phyloP scores from a whole-genome alignment of 2,888 invertebrate genomes.

The Melinopterus prodromus region DNA sequence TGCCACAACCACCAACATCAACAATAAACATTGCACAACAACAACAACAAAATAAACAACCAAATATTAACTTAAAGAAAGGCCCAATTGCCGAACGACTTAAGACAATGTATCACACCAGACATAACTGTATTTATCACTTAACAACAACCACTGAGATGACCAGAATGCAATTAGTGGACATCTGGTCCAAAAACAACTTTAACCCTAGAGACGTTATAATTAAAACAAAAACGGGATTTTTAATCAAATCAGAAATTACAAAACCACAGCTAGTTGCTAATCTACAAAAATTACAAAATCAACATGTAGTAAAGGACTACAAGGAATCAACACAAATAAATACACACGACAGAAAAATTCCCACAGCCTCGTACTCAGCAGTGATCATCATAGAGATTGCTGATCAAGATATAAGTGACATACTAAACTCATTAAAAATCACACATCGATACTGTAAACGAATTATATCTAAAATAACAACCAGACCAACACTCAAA shows the following conservation, averaged over 20 bases:
- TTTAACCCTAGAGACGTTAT: constrained; percentile 7
- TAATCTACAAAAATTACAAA: background rate
- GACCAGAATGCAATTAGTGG: constrained; percentile 5
- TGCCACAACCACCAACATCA: background rate
- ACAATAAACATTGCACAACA: background rate
- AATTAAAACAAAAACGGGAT: constrained; percentile 16
- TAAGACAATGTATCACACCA: background rate
- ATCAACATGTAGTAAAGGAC: background rate
- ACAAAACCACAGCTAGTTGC: background rate
- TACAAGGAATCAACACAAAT: constrained; percentile 5
- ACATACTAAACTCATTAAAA: background rate
- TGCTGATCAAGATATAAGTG: constrained; percentile 11
- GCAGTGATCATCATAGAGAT: constrained; percentile 6
- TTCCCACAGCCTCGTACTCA: no score
- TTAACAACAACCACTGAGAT: constrained; percentile 4
- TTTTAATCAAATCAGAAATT: constrained; percentile 14
- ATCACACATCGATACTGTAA: constrained; percentile 22
- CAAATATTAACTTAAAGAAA: background rate
- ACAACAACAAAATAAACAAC: constrained; percentile 6
- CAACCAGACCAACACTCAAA: background rate
- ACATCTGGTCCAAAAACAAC: constrained; percentile 4
- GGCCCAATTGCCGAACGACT: background rate
- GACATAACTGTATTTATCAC: background rate
- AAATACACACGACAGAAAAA: background rate
- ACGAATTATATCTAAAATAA: constrained; percentile 14